Conservation (phyloP, 2,888 invertebrate genomes). For the Mesopsocus fuscifrons region DNA sequence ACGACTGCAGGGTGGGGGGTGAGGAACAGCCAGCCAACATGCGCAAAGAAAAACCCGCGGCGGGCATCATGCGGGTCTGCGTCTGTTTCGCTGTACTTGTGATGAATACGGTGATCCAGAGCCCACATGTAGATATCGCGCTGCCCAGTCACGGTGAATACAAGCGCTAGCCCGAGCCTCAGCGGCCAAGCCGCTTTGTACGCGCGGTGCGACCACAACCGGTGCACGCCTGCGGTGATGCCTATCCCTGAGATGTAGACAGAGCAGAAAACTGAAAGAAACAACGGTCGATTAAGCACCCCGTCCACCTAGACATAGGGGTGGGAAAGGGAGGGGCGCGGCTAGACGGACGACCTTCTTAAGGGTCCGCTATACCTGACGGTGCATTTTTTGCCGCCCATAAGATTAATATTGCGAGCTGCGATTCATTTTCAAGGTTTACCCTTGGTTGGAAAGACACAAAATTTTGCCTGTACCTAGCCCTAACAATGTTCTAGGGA, state of each 20-base stretch:
- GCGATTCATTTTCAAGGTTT: too few relatives aligned
- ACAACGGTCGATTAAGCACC: too few relatives aligned
- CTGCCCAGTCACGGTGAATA: slow-evolving; percentile 64
- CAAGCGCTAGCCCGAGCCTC: slow-evolving; percentile 41
- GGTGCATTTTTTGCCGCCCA: too few relatives aligned
- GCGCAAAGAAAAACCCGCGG: slow-evolving; percentile 78
- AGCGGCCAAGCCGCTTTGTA: slow-evolving; percentile 55
- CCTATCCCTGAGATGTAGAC: slow-evolving; percentile 62
- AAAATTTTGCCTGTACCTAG: too few relatives aligned
- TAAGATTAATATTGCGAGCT: too few relatives aligned
- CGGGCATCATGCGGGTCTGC: slow-evolving; percentile 71
- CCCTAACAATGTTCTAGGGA: too few relatives aligned
- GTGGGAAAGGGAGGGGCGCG: too few relatives aligned
- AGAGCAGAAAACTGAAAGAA: slow-evolving; percentile 33
- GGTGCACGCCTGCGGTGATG: slow-evolving; percentile 63
- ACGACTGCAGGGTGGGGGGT: slow-evolving; percentile 67
- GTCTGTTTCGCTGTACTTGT: slow-evolving; percentile 73
- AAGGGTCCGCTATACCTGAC: too few relatives aligned
- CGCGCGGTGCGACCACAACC: slow-evolving; percentile 63
- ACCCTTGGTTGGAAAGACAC: too few relatives aligned
- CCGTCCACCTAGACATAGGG: too few relatives aligned
- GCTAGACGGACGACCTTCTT: too few relatives aligned
- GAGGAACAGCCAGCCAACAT: slow-evolving; percentile 78
- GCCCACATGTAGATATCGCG: slow-evolving; percentile 74
- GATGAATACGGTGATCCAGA: slow-evolving; percentile 71